These are phyloP conservation scores for Poecilia latipinna DNA, from an alignment of 2,113 vertebrate species.

Conservation along the genomic window DNA sequence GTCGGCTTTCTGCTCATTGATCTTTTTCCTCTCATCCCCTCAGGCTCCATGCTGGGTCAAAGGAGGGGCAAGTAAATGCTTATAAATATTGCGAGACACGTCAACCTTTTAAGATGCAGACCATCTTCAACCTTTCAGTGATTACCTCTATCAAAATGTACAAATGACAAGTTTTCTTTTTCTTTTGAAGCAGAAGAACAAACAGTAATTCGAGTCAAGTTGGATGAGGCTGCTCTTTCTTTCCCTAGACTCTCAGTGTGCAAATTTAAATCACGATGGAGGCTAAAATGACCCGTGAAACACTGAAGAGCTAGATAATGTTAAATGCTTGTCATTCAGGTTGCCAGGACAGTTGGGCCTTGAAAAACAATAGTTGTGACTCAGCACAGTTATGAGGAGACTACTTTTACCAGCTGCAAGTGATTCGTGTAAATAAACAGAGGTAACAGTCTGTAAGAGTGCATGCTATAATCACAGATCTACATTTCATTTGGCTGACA, in stretches of 20 bases:
- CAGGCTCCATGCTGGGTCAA: slow-evolving; percentile 3
- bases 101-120: neutral
- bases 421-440: slow-evolving; percentile 60
- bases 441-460: slow-evolving; percentile 53
- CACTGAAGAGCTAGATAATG: slow-evolving; percentile 38
- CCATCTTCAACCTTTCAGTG: slow-evolving; percentile 16
- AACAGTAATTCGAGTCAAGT: slow-evolving; percentile 6
- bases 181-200: neutral
- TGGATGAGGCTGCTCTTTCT: slow-evolving; percentile 20
- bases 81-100: neutral
- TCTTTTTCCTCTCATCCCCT: slow-evolving; percentile 13
- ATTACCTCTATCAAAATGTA: slow-evolving; percentile 32
- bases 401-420: slow-evolving; percentile 55
- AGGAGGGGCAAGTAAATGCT: slow-evolving; percentile 22
- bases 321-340: slow-evolving; percentile 47
- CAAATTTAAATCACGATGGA: slow-evolving; percentile 34
- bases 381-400: slow-evolving; percentile 41
- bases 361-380: slow-evolving; percentile 17
- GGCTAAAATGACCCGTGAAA: slow-evolving; percentile 50
- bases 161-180: slow-evolving; percentile 7
- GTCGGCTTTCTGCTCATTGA: slow-evolving; percentile 49
- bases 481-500: slow-evolving; percentile 65
- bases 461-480: slow-evolving; percentile 67
- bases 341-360: slow-evolving; percentile 21
- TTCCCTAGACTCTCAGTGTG: slow-evolving; percentile 13